These are phyloP conservation scores for Drosophila equinoxialis DNA, from an alignment of 1,140 invertebrate genomes.

Conservation along the genomic window DNA sequence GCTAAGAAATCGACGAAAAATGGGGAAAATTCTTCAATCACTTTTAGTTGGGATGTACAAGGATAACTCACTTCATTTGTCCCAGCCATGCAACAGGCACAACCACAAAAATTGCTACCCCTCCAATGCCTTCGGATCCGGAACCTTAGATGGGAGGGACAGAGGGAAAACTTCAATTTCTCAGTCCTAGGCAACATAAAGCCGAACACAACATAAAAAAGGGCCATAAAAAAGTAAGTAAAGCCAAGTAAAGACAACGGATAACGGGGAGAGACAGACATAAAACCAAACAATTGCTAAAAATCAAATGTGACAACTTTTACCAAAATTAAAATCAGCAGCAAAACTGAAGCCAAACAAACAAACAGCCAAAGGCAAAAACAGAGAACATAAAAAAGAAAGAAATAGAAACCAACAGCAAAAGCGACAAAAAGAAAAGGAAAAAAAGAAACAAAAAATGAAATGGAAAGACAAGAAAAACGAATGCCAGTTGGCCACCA, in stretches of 20 bases:
- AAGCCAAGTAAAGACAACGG: slow-evolving; percentile 37
- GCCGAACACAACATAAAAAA: slow-evolving; percentile 58
- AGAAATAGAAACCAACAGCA: slow-evolving; percentile 15
- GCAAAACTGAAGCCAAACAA: slow-evolving; percentile 58
- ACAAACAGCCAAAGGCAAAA: slow-evolving; percentile 34
- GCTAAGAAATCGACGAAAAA: not conserved
- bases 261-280: slow-evolving; percentile 55
- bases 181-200: slow-evolving; percentile 15
- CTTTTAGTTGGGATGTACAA: not conserved
- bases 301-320: slow-evolving; percentile 81
- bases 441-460: slow-evolving; percentile 10
- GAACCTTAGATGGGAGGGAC: not conserved
- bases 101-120: slow-evolving; percentile 1
- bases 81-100: slow-evolving; percentile 4
- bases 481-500: slow-evolving; percentile 12
- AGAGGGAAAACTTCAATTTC: slow-evolving; percentile 7
- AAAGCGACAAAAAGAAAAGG: slow-evolving; percentile 24
- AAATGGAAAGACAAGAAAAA: not conserved
- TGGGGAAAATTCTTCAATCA: not conserved
- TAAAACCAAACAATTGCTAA: slow-evolving; percentile 79
- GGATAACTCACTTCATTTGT: slow-evolving; percentile 1
- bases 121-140: not conserved
- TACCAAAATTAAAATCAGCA: slow-evolving; percentile 79
- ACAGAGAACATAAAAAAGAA: slow-evolving; percentile 15
- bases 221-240: slow-evolving; percentile 48